phyloP scores from a whole-genome alignment of 2,797 vertebrate genomes.

The Lepus oiostolus region DNA sequence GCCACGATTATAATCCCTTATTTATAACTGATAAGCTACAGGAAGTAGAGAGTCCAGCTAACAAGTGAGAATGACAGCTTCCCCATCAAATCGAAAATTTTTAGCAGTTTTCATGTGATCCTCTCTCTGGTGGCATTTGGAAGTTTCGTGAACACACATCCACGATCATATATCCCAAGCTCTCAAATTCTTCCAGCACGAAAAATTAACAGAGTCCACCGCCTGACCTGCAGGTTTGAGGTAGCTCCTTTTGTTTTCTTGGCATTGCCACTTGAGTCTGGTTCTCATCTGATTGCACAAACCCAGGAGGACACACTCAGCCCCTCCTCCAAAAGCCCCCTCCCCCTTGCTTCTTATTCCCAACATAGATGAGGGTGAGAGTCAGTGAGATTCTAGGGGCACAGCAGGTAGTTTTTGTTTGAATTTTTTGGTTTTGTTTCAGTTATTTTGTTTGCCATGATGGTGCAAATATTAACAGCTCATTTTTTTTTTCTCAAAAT shows the following conservation, averaged over 20 bases:
- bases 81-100: not conserved
- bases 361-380: not conserved
- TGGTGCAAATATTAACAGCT: not conserved
- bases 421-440: not conserved
- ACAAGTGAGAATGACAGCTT: not conserved
- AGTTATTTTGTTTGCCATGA: not conserved
- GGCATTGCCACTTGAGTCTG: not conserved
- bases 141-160: not conserved
- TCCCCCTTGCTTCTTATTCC: fast-evolving
- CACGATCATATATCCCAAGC: not conserved
- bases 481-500: conserved; percentile 3
- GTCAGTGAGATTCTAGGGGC: too few relatives aligned
- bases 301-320: too few relatives aligned
- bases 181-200: not conserved
- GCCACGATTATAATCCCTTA: too few relatives aligned
- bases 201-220: not conserved
- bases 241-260: not conserved
- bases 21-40: not conserved
- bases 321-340: too few relatives aligned
- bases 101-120: not conserved
- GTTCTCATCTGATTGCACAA: not conserved
- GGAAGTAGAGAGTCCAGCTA: not conserved
- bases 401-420: not conserved
- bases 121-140: not conserved
- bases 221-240: not conserved